phyloP scores from a whole-genome alignment of 2,113 vertebrate genomes.

The Sinosuthora webbiana region DNA sequence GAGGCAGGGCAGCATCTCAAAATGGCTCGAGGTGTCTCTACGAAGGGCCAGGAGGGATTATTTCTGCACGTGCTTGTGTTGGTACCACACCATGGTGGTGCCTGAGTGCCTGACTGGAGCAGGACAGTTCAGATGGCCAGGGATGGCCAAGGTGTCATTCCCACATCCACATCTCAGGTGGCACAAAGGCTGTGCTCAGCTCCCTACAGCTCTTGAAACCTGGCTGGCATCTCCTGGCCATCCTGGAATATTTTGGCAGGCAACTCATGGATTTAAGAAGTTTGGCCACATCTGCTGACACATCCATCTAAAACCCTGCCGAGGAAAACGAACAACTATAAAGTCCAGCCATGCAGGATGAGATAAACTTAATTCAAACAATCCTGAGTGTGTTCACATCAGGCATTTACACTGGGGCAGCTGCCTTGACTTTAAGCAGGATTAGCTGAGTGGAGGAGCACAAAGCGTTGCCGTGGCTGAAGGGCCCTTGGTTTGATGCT shows the following conservation, averaged over 20 bases:
- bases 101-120: background rate
- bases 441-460: slow-evolving; percentile 13
- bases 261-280: background rate
- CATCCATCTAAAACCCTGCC: background rate
- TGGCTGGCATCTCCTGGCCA: background rate
- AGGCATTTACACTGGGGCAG: background rate
- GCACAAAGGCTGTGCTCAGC: background rate
- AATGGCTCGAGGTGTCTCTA: background rate
- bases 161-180: background rate
- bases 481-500: slow-evolving; percentile 18
- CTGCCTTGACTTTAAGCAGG: slow-evolving; percentile 18
- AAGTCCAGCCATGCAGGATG: slow-evolving; percentile 12
- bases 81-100: background rate
- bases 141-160: background rate
- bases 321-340: slow-evolving; percentile 2
- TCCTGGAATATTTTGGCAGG: background rate
- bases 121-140: background rate
- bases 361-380: slow-evolving; percentile 45
- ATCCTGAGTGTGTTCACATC: background rate
- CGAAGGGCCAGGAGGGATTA: background rate
- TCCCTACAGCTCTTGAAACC: background rate
- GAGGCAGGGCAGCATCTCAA: background rate
- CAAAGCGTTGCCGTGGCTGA: background rate
- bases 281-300: background rate
- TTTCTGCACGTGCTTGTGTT: background rate